These are phyloP conservation scores for Proctacanthus coquilletti DNA, from an alignment of 1,140 invertebrate genomes.

Conservation along the genomic window DNA sequence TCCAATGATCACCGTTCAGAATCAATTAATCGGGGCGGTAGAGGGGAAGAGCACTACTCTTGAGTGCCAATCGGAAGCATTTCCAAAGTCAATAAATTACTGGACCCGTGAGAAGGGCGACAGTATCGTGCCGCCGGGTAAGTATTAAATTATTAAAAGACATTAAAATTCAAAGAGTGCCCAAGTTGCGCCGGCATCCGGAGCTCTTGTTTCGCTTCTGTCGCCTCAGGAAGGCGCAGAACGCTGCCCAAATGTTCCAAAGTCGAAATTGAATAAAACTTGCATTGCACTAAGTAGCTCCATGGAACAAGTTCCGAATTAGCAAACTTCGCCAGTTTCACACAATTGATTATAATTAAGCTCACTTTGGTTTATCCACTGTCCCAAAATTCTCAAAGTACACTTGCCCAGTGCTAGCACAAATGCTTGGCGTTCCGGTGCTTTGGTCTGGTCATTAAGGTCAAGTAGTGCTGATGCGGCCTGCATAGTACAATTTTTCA, in stretches of 20 bases:
- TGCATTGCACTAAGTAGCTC: no score
- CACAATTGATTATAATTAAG: no score
- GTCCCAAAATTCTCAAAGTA: no score
- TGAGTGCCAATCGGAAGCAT: slow-evolving; percentile 73
- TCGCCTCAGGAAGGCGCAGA: not conserved
- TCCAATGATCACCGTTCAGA: slow-evolving; percentile 65
- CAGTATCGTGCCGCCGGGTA: slow-evolving; percentile 66
- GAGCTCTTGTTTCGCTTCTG: not conserved
- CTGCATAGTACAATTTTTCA: no score
- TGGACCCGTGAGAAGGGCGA: slow-evolving; percentile 64
- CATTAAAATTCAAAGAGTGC: not conserved
- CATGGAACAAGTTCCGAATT: no score
- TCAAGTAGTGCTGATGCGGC: no score
- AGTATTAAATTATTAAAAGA: slow-evolving; percentile 28
- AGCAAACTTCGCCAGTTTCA: no score
- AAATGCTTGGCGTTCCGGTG: no score
- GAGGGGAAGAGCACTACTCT: slow-evolving; percentile 55
- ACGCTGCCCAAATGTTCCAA: not conserved
- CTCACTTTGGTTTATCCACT: no score
- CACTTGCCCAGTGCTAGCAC: no score
- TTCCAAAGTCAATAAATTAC: slow-evolving; percentile 74
- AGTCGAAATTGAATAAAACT: no score
- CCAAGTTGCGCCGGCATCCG: not conserved
- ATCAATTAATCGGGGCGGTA: slow-evolving; percentile 62
- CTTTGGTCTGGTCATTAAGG: no score